Evolutionary conservation across 2,113 vertebrate species (phyloP), one percentile per base, ranked within the genome.

Genomic region (Ctenomys sociabilis): DNA sequence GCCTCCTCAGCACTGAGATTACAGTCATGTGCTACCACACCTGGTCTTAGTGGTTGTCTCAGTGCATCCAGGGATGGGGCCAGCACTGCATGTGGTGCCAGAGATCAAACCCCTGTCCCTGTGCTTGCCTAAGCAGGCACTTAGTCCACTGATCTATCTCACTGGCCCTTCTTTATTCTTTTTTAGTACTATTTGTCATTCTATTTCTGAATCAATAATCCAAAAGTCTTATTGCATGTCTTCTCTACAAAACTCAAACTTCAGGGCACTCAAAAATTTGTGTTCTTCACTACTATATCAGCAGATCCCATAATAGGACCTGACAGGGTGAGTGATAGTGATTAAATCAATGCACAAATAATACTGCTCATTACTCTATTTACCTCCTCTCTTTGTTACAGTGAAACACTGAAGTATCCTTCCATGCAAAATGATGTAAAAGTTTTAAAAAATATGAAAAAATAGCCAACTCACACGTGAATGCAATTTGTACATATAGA

Each of bases 301-400:
- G 9, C 14, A 49, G 26, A 24, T 81, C 16, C 28, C 93, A 35
- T 59, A 45, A 80, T 35, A 57, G n/a, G 75, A 88, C 32, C 54
- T 75, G 49, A 81, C 5, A 61, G 54, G 49, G 16, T 24, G 88
- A 32, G 12, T 90, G 24, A 59, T 59, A 91, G 26, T 52, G 70
- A 16, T 95, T 96, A 70, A 93, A 52, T 87, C 37, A 75, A 37
- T 52, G 43, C 70, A 4, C 70, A 43, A 90, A 88, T 88, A 91
- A 64, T 45, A 37, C 37, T 81, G 14, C 7, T 89, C 37, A 64
- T 14, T 93, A 45, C 21, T 16, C 26, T 83, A 22, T 14, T 19
- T 8, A 85, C 19, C 32, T 54, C 22, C n/a, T 49, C 52, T 84
- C 28, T 37, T 81, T 93, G 87, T 78, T 19, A 64, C 16, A 95